phyloP scores from a whole-genome alignment of 1,140 invertebrate species.

The Acromyrmex charruanus region DNA sequence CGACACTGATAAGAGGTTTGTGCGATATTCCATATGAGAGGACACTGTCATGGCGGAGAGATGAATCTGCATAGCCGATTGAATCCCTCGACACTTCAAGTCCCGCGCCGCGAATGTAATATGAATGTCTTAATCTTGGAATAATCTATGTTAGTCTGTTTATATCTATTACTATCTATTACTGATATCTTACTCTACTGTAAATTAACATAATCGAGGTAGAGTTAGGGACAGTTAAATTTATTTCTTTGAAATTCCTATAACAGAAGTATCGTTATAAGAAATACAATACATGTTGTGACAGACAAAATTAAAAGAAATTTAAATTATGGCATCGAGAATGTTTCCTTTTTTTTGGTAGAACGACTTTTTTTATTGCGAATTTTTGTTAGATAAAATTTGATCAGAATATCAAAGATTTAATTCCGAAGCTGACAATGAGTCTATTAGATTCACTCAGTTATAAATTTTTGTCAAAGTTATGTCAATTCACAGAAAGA shows the following conservation, averaged over 20 bases:
- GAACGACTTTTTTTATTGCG: background rate
- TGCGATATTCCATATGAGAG: constrained; percentile 40
- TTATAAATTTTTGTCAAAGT: no score
- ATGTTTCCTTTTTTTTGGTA: background rate
- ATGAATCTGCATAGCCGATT: constrained; percentile 36
- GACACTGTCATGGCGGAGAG: background rate
- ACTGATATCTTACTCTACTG: background rate
- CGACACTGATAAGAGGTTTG: constrained; percentile 22
- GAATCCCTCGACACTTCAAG: constrained; percentile 14
- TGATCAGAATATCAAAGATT: background rate
- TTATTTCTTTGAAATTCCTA: background rate
- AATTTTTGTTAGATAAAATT: background rate
- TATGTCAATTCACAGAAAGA: no score
- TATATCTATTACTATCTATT: background rate
- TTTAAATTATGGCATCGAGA: background rate
- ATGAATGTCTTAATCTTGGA: background rate
- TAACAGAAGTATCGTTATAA: no score
- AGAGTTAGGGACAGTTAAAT: background rate
- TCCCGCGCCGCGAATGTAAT: constrained; percentile 8
- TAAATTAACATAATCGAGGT: background rate
- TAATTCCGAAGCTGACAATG: no score
- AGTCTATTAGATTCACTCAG: no score
- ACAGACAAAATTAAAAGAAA: background rate
- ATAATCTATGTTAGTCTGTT: background rate
- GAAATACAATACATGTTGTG: background rate